Evolutionary conservation across 2,888 invertebrate genomes (phyloP), one percentile per base, ranked within the genome.

Genomic region (Incurvaria masculella): DNA sequence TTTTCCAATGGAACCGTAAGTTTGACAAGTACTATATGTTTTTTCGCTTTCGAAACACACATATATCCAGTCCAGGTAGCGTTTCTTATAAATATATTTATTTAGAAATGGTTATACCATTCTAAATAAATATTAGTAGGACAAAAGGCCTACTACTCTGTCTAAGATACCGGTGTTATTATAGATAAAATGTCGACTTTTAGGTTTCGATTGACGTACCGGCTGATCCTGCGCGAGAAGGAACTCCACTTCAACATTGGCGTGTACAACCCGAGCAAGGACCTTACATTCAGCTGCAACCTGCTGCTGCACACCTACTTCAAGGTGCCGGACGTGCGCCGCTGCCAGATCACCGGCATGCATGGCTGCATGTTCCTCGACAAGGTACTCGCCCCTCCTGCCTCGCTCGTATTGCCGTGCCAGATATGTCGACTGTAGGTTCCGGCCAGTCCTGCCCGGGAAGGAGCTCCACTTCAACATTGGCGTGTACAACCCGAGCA

Each of bases 291-390:
- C 80, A 89, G 88, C 66, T 97, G 97, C 75, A 95, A 96, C 72
- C 81, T 96, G 72, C 80, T 97, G 53, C 79, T 97, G 61, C 97
- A 97, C 74, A 96, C 96, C 21, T 97, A 97, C 81, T 91, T 97
- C 74, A 93, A 93, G 82, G 95, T 95, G 65, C 93, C 94, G 52
- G 95, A 97, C 73, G 94, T 97, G 43, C 81, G 91, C 47, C 85
- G 93, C 58, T 92, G 93, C 66, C 91, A 92, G 80, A 91, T 97
- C 65, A 91, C 91, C 49, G 96, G 96, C 54, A 84, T 97, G 61
- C 90, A 94, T 65, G 95, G 94, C 48, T 89, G 90, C 64, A 90
- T 89, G 63, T 95, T 91, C 67, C 86, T 91, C 59, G 95, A 96
- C 67, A 91, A 91, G 86, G 91, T 90, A 65, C 61, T 40, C 16